Conservation (phyloP, 1,140 invertebrate species). For the Drosophila tani region DNA sequence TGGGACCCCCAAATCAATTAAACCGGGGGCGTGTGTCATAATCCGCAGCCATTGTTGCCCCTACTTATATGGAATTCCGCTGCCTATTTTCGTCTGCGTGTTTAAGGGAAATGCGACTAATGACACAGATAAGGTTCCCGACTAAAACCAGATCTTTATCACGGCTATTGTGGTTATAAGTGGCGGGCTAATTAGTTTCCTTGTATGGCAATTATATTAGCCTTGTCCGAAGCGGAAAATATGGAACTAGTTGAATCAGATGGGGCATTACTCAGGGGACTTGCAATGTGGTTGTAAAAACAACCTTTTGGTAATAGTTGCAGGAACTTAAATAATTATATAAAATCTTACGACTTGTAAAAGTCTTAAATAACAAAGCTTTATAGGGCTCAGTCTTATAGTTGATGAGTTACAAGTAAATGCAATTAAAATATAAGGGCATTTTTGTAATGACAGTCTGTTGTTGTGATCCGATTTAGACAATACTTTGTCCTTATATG, state of each 20-base stretch:
- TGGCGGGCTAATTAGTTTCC: slow-evolving; percentile 39
- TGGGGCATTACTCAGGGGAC: not conserved
- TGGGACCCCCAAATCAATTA: slow-evolving; percentile 16
- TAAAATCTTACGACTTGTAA: not conserved
- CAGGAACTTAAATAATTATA: not conserved
- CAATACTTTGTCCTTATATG: too few relatives aligned
- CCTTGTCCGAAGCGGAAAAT: slow-evolving; percentile 7
- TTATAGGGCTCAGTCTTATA: not conserved
- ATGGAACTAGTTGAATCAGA: not conserved
- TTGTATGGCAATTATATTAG: slow-evolving; percentile 38
- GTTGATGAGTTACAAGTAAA: not conserved
- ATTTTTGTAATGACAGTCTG: not conserved
- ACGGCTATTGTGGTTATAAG: slow-evolving; percentile 18
- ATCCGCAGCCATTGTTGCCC: slow-evolving; percentile 19
- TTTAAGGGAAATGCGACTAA: slow-evolving; percentile 20
- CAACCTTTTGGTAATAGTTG: slow-evolving; percentile 3
- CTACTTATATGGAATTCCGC: slow-evolving; percentile 14
- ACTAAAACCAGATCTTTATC: slow-evolving; percentile 44
- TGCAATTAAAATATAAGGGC: too few relatives aligned
- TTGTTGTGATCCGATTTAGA: too few relatives aligned
- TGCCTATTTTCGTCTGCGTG: slow-evolving; percentile 16
- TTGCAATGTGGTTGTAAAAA: slow-evolving; percentile 5
- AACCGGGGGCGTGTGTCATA: slow-evolving; percentile 28
- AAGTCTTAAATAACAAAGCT: not conserved
- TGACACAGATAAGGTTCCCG: slow-evolving; percentile 11